phyloP scores from a whole-genome alignment of 1,140 invertebrate genomes.

The Apis cerana region DNA sequence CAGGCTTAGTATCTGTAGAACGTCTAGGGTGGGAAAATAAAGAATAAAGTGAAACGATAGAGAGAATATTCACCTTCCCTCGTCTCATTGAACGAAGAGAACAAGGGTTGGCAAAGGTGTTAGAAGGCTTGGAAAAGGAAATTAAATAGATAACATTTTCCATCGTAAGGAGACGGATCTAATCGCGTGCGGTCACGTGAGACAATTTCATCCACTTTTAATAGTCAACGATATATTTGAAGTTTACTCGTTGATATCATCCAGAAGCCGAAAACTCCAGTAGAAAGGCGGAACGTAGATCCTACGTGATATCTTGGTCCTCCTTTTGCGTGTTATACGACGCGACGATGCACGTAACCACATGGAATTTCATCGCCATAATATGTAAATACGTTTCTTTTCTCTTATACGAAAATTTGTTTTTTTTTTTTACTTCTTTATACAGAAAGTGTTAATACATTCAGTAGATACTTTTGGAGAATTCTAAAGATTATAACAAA shows the following conservation, averaged over 20 bases:
- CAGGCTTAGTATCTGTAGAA: neutral
- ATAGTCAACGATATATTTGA: slow-evolving; percentile 59
- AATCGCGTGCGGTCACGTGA: slow-evolving; percentile 56
- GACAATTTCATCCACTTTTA: slow-evolving; percentile 64
- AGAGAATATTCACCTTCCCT: slow-evolving; percentile 34
- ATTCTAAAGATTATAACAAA: too few species aligned
- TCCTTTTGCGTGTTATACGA: slow-evolving; percentile 35
- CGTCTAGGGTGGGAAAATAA: neutral
- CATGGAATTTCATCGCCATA: neutral
- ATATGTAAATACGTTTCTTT: neutral
- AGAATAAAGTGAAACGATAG: slow-evolving; percentile 23
- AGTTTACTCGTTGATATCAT: slow-evolving; percentile 60
- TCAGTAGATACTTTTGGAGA: too few species aligned
- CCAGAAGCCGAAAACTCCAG: slow-evolving; percentile 14
- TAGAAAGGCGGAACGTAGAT: slow-evolving; percentile 52
- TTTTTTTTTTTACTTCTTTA: neutral
- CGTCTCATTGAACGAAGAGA: slow-evolving; percentile 15
- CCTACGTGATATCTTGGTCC: slow-evolving; percentile 48
- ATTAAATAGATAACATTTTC: slow-evolving; percentile 75
- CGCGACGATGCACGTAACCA: neutral
- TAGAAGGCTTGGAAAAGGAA: slow-evolving; percentile 61
- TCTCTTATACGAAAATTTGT: neutral
- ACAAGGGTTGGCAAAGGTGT: slow-evolving; percentile 20
- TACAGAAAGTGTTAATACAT: too few species aligned
- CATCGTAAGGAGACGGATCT: slow-evolving; percentile 58